Percentiles rank a stretch among this genome's conserved stretches.
Conservation (phyloP, 2,888 invertebrate genomes). For the Luperina testacea region DNA sequence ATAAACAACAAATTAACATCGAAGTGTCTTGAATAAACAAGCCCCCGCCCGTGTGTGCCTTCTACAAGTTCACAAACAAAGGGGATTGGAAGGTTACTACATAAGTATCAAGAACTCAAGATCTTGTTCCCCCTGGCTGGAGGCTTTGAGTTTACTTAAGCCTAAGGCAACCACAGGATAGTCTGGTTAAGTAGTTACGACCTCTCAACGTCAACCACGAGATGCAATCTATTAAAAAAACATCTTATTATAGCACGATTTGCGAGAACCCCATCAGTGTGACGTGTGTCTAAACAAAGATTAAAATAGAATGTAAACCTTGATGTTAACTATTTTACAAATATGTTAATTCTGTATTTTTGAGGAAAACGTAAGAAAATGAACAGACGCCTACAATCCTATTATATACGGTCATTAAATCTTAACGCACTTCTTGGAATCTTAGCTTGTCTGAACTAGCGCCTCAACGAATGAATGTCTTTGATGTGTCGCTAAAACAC, state of each 20-base stretch:
- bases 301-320: slow-evolving; percentile 76
- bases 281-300: slow-evolving; percentile 81
- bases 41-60: slow-evolving; percentile 9
- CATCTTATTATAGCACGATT: slow-evolving; percentile 52
- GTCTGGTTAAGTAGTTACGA: too few relatives aligned
- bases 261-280: slow-evolving; percentile 65
- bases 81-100: slow-evolving; percentile 7
- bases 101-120: slow-evolving; percentile 43
- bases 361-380: slow-evolving; percentile 26
- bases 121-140: too few relatives aligned
- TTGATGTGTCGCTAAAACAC: slow-evolving; percentile 37
- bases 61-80: slow-evolving; percentile 43
- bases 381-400: slow-evolving; percentile 19
- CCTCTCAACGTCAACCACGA: too few relatives aligned
- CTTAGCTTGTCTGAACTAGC: slow-evolving; percentile 9
- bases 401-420: slow-evolving; percentile 40
- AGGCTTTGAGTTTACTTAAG: too few relatives aligned
- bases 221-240: too few relatives aligned
- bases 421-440: slow-evolving; percentile 40
- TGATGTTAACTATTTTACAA: slow-evolving; percentile 68
- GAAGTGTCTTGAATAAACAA: slow-evolving; percentile 42
- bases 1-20: slow-evolving; percentile 40
- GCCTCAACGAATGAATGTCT: slow-evolving; percentile 20
- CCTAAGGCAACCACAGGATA: too few relatives aligned
- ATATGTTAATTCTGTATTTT: slow-evolving; percentile 41